Evolutionary conservation across 2,113 vertebrate genomes (phyloP), one percentile per base, ranked within the genome.

Genomic region (Podarcis raffonei): DNA sequence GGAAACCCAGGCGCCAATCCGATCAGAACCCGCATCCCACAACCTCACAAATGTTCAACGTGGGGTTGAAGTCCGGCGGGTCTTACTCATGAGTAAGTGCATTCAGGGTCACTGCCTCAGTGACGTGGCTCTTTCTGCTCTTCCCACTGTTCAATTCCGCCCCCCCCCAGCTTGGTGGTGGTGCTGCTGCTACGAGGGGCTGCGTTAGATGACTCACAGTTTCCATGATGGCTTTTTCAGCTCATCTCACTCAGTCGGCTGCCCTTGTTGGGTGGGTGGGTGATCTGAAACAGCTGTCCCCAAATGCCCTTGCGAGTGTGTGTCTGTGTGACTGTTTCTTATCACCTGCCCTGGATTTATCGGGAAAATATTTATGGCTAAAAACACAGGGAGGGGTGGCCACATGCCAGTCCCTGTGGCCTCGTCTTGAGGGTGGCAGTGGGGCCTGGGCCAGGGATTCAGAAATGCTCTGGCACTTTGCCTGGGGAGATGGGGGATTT

Each of bases 321-420:
- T 48, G 48, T 48, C 48, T 37, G 78, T 39, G 71, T 78, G 42
- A 62, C 25, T 77, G 74, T 83, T 71, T 79, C 81, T 72, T 65
- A 23, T 83, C 74, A 87, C 80, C 75, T 71, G 89, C 37, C 57
- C n/a, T 53, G 42, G 81, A 79, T 72, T 83, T 48, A 90, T 79
- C 48, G 20, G 13, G 9, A 59, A 83, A 90, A 83, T 87, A 83
- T 87, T 87, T 90, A 78, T 42, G 39, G 22, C 72, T 35, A 15
- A 13, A 59, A 48, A 39, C n/a, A 87, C 15, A 25, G 72, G 62
- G 48, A 48, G 35, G 13, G 81, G 79, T 42, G 65, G 71, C 81
- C 66, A 27, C 27, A 20, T 23, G 78, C 75, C 89, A 87, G 30
- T 71, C 78, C 69, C 69, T 39, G 5, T 23, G 42, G 23, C 27